Percentiles rank a stretch among this genome's conserved stretches.
These are phyloP conservation scores for Colistium nudipinnis DNA, from an alignment of 2,113 vertebrate genomes.

Conservation along the genomic window DNA sequence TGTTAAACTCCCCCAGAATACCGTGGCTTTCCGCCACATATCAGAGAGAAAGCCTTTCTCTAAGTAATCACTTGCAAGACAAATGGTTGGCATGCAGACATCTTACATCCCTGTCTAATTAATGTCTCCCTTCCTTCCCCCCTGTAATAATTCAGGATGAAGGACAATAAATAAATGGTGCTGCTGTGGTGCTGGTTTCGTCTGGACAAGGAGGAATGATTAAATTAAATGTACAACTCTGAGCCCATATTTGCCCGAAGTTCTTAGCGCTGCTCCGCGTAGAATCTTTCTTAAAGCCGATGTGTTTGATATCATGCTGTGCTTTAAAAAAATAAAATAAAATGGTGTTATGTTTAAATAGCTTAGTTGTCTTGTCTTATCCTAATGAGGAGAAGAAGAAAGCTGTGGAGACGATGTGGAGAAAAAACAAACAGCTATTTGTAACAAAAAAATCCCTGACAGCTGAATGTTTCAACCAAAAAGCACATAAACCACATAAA, in stretches of 20 bases:
- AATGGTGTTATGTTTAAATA: not conserved
- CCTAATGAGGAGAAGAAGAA: not conserved
- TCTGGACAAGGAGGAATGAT: conserved; percentile 41
- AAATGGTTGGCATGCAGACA: conserved; percentile 72
- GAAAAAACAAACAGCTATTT: not conserved
- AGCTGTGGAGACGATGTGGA: not conserved
- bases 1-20: conserved; percentile 25
- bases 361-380: not conserved
- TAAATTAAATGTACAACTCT: conserved; percentile 46
- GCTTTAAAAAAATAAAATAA: conserved; percentile 4
- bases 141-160: conserved; percentile 70
- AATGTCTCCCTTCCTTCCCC: conserved; percentile 53
- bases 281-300: conserved; percentile 5
- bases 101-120: conserved; percentile 74
- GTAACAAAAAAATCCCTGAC: conserved; percentile 1
- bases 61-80: conserved; percentile 73
- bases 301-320: not conserved
- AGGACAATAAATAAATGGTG: conserved; percentile 67
- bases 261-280: conserved; percentile 21
- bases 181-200: conserved; percentile 37
- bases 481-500: not conserved
- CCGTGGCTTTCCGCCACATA: conserved; percentile 53
- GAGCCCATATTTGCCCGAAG: conserved; percentile 36
- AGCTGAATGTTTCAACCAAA: not conserved
- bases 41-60: conserved; percentile 55